Conservation (phyloP, 2,888 invertebrate species). For the Nephrotoma appendiculata region DNA sequence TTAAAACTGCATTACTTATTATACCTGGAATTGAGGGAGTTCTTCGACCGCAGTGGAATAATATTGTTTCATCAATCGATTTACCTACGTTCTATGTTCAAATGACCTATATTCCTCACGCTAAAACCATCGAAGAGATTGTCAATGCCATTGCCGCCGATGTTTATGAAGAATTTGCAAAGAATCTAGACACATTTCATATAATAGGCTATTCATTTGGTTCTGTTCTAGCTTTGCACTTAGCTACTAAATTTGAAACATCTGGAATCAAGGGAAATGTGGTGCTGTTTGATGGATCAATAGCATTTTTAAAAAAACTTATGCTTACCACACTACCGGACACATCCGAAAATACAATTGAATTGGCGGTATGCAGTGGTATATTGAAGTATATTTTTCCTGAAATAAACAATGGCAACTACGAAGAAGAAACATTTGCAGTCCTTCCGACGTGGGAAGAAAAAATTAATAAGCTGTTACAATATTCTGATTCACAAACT, state of each 20-base stretch:
- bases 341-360: conserved; percentile 20
- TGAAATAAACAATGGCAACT: conserved; percentile 23
- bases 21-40: conserved; percentile 57
- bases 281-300: conserved; percentile 69
- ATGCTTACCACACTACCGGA: accelerated
- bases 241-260: conserved; percentile 55
- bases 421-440: conserved; percentile 30
- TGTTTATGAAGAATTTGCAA: conserved; percentile 26
- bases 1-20: conserved; percentile 32
- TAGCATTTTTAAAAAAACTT: conserved; percentile 45
- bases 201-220: conserved; percentile 87
- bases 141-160: neutral
- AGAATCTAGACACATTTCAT: conserved; percentile 45
- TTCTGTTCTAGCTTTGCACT: conserved; percentile 56
- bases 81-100: conserved; percentile 15
- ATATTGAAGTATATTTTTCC: conserved; percentile 25
- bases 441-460: conserved; percentile 41
- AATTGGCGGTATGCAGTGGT: conserved; percentile 20
- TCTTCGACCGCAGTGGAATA: conserved; percentile 32
- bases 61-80: conserved; percentile 20
- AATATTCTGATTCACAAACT: conserved; percentile 29
- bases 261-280: conserved; percentile 47
- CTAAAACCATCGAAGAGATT: neutral
- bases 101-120: conserved; percentile 16
- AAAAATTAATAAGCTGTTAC: conserved; percentile 37